These are phyloP conservation scores for Philopedon plagiatum DNA, from an alignment of 2,888 invertebrate species.

Conservation along the genomic window DNA sequence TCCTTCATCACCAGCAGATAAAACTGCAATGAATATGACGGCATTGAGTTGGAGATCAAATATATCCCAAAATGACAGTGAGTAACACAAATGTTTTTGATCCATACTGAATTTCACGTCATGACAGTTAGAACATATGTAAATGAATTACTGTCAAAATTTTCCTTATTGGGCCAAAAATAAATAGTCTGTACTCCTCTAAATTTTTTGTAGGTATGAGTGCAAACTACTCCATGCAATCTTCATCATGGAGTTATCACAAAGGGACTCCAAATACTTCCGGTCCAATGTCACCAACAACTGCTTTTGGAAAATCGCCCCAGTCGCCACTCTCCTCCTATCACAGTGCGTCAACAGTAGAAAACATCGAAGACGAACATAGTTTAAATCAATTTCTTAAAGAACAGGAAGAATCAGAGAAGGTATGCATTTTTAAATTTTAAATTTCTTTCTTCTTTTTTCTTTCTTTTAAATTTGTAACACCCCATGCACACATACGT, in stretches of 20 bases:
- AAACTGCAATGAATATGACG: conserved; percentile 64
- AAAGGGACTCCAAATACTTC: conserved; percentile 57
- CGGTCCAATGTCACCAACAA: conserved; percentile 13
- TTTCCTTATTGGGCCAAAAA: no score
- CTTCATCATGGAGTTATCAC: conserved; percentile 67
- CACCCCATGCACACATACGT: no score
- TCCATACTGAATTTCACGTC: no score
- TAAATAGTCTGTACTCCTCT: no score
- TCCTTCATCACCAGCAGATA: conserved; percentile 17
- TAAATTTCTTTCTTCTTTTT: no score
- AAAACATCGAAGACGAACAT: conserved; percentile 70
- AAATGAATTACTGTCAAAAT: no score
- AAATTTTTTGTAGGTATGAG: conserved; percentile 55
- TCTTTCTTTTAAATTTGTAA: no score
- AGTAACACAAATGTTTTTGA: conserved; percentile 32
- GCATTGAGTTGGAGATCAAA: conserved; percentile 66
- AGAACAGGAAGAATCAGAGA: conserved; percentile 64
- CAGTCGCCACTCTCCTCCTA: conserved; percentile 59
- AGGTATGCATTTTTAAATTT: conserved; percentile 43
- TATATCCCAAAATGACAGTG: conserved; percentile 63
- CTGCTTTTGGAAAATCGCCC: conserved; percentile 32
- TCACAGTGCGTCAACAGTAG: conserved; percentile 59
- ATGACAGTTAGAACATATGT: background rate
- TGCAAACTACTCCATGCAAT: conserved; percentile 59
- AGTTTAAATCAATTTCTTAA: conserved; percentile 69